Base-by-base conservation (phyloP, 2,888 invertebrate genomes). In the Stenodema calcarata region DNA sequence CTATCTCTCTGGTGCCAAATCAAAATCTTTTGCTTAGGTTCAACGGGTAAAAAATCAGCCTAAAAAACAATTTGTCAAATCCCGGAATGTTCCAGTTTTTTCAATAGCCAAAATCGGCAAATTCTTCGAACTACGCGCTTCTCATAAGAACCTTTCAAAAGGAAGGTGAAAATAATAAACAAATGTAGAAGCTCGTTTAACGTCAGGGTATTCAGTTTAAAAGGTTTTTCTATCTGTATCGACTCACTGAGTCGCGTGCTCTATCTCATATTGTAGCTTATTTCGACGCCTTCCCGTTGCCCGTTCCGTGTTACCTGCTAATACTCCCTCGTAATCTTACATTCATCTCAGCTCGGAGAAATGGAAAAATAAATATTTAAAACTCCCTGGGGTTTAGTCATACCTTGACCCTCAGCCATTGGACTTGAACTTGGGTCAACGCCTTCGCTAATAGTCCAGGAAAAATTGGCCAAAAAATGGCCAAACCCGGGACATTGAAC, bases 301-400 rank as follows among this genome's bases (percentile, higher is more conserved):
- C 27, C 62, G 62, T 62, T 62, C 62, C 62, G 62, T 62, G 62
- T 62, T 54, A 12, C 62, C 23, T 62, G 2, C 62, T 62, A 62
- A 62, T 62, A 62, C 23, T 6, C 62, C 27, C 27, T 23, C 27
- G 62, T 23, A 62, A 62, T 62, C 62, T 62, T 62, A 62, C 62
- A 62, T 62, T 27, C 62, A 62, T 62, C 62, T 62, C 62, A 4
- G 11, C 23, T 11, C 18, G 62, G 23, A 62, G 62, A 62, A 62
- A 62, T 62, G 62, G 62, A 62, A 62, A 62, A 62, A 62, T 62
- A 62, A 62, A 62, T 62, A 62, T 62, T 62, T 62, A 62, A 62
- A 27, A 62, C 62, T 62, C 62, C 23, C 9, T 62, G 4, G 62
- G 23, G 62, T 7, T 62, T 62, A 62, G 23, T 27, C 62, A 62